A percentile compares a stretch with the other conserved stretches of the same genome.
These are phyloP conservation scores for Trachurus trachurus DNA, from an alignment of 2,797 vertebrate genomes.

Conservation along the genomic window DNA sequence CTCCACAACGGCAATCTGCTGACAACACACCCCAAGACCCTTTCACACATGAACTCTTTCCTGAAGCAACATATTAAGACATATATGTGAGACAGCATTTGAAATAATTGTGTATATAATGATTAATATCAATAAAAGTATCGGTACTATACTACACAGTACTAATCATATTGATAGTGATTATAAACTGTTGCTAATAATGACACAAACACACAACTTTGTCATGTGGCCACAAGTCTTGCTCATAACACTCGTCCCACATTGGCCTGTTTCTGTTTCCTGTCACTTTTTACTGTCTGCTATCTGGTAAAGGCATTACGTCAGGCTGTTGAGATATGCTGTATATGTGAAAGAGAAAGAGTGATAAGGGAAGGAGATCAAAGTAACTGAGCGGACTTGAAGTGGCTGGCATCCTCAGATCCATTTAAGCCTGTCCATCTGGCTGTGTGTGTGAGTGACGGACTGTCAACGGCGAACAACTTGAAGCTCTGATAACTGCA, in stretches of 20 bases:
- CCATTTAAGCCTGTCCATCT: slow-evolving; percentile 52
- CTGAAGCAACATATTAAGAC: background rate
- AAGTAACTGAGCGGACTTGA: slow-evolving; percentile 32
- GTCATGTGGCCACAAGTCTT: slow-evolving; percentile 1
- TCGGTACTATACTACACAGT: too few species aligned
- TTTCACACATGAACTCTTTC: slow-evolving; percentile 51
- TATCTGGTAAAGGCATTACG: slow-evolving; percentile 20
- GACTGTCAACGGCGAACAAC: slow-evolving; percentile 46
- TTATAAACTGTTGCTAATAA: too few species aligned
- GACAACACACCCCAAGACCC: slow-evolving; percentile 59
- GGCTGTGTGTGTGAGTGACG: slow-evolving; percentile 48
- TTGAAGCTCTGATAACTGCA: slow-evolving; percentile 49
- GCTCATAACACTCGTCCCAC: background rate
- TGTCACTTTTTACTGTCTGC: slow-evolving; percentile 20
- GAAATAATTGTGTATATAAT: background rate
- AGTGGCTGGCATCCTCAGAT: slow-evolving; percentile 38
- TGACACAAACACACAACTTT: background rate
- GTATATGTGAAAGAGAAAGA: slow-evolving; percentile 18
- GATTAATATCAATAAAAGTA: too few species aligned
- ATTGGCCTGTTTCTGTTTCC: background rate
- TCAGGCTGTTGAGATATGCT: slow-evolving; percentile 20
- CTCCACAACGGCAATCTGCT: slow-evolving; percentile 77
- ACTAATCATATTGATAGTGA: too few species aligned
- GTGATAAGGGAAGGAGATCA: slow-evolving; percentile 26
- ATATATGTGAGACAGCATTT: background rate